Conservation (phyloP, 2,113 vertebrate species). For the Macrotus californicus region DNA sequence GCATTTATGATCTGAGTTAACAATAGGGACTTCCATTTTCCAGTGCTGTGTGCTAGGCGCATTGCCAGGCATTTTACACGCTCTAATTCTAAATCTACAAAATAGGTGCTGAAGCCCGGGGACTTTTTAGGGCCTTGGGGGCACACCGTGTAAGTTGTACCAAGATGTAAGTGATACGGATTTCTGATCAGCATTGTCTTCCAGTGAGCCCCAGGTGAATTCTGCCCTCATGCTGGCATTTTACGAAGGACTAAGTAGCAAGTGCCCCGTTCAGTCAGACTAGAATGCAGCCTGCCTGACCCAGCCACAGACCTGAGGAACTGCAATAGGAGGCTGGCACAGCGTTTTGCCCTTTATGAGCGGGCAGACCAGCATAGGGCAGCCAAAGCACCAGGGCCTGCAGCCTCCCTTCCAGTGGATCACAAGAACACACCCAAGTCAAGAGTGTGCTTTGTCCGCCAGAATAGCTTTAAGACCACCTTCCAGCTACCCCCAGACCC, state of each 20-base stretch:
- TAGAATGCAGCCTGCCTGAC: not conserved
- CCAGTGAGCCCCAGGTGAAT: not conserved
- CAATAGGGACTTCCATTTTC: not conserved
- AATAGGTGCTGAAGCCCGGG: not conserved
- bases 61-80: not conserved
- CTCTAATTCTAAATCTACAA: not conserved
- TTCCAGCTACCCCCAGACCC: not conserved
- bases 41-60: not conserved
- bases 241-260: not conserved
- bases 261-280: not conserved
- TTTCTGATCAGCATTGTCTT: not conserved
- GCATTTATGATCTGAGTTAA: not conserved
- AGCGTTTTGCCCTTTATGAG: not conserved
- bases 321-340: accelerated
- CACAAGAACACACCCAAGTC: not conserved
- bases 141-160: not conserved
- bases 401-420: too few species aligned
- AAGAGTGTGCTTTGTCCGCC: not conserved
- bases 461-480: not conserved
- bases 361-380: not conserved
- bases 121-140: accelerated
- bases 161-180: not conserved
- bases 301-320: not conserved
- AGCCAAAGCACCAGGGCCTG: accelerated
- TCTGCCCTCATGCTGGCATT: not conserved